Conservation (phyloP, 2,797 vertebrate genomes). For the Mustela erminea region DNA sequence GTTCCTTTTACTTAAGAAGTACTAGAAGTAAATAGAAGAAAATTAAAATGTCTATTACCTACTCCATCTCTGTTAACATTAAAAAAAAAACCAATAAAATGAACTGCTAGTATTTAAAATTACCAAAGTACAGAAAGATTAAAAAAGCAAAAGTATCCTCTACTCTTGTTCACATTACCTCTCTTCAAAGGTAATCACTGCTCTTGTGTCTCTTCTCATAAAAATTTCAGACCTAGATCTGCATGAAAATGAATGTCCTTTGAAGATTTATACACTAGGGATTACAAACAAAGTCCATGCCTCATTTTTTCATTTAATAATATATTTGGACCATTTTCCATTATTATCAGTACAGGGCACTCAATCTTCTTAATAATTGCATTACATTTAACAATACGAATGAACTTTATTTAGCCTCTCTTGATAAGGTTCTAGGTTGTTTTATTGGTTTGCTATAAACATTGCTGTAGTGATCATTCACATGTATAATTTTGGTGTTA, state of each 20-base stretch:
- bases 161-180: neutral
- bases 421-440: neutral
- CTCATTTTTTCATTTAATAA: neutral
- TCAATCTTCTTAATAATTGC: neutral
- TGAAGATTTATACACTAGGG: neutral
- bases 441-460: neutral
- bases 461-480: neutral
- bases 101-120: neutral
- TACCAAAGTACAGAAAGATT: neutral
- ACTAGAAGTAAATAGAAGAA: neutral
- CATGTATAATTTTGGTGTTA: neutral
- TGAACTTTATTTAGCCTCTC: neutral
- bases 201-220: neutral
- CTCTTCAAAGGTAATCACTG: neutral
- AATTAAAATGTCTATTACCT: neutral
- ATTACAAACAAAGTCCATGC: neutral
- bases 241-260: neutral
- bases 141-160: neutral
- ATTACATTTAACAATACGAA: neutral
- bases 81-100: slow-evolving; percentile 9
- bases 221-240: neutral
- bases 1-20: neutral
- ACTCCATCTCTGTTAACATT: neutral
- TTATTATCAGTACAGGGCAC: neutral
- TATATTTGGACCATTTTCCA: neutral